Evolutionary conservation across 2,888 invertebrate species (phyloP).

Genomic region (Protophormia terraenovae): DNA sequence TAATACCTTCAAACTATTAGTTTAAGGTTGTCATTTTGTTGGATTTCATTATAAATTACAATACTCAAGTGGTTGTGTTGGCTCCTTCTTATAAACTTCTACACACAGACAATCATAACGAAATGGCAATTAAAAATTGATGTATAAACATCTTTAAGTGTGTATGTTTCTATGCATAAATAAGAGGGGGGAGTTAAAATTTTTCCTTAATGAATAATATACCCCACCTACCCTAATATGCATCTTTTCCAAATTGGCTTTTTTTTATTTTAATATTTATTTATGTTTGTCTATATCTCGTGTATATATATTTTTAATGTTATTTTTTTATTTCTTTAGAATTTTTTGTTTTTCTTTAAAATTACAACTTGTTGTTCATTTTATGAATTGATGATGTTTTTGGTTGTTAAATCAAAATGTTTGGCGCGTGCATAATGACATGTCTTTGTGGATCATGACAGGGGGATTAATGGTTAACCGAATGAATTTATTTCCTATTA

Average conservation of each 20-base stretch:
- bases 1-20: conserved; percentile 76
- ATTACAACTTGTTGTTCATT: conserved; percentile 30
- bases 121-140: conserved; percentile 10
- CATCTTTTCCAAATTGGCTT: not conserved
- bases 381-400: conserved; percentile 40
- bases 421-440: conserved; percentile 78
- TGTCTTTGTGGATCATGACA: conserved; percentile 76
- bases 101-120: not conserved
- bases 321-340: conserved; percentile 8
- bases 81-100: not conserved
- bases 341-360: not conserved
- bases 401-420: conserved; percentile 61
- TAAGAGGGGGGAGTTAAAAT: not conserved
- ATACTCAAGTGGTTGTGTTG: conserved; percentile 70
- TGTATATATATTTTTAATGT: not conserved
- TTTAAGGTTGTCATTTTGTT: conserved; percentile 76
- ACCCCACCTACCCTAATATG: not conserved
- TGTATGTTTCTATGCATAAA: not conserved
- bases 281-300: no score
- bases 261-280: conserved; percentile 9
- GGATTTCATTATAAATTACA: conserved; percentile 77
- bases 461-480: conserved; percentile 78
- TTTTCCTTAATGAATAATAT: not conserved
- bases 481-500: conserved; percentile 72
- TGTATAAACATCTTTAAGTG: not conserved